Evolutionary conservation across 2,888 invertebrate genomes (phyloP), one percentile per base, ranked within the genome.

Genomic region (Eristalis tenax): DNA sequence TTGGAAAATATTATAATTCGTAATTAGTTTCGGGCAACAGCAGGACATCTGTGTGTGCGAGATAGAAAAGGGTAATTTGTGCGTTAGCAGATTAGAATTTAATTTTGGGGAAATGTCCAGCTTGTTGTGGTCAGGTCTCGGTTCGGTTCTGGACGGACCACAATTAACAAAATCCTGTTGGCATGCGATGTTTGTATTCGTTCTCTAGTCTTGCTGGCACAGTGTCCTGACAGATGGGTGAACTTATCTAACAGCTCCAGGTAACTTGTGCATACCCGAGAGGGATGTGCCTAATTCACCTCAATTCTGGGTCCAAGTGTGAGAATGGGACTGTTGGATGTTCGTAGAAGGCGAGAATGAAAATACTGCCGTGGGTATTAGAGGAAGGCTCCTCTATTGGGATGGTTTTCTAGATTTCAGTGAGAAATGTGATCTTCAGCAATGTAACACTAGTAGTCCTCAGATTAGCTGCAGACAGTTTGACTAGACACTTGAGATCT

Each of bases 1-100:
- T 81, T 69, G 70, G 71, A 59, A 76, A 70, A 71, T 76, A 76
- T 82, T 76, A 82, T 66, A 70, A 76, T 76, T 82, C 59, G 18
- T 82, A 82, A 82, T 82, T 71, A 77, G 82, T 70, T 82, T 80
- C 59, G 35, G 6, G 6, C 35, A 26, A 40, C 59, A 66, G 26
- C 57, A 65, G 32, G 18, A 61, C 22, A 28, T 4, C 15, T n/a
- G 38, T 6, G 18, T 22, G 40, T 59, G 15, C 23, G 56, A 11
- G 66, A 22, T 32, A 4, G 43, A 43, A 26, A 40, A 43, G n/a
- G 56, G 32, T 15, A 38, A 57, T 28, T 65, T 57, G 76, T 70
- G 32, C 59, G 64, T 70, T 71, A 18, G 59, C 57, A 77, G 70
- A 82, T 76, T 82, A 75, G 82, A 76, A 76, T 82, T 82, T 77